Evolutionary conservation across 2,888 invertebrate species (phyloP), one percentile per base, ranked within the genome.

Genomic region (Salpingus planirostris): DNA sequence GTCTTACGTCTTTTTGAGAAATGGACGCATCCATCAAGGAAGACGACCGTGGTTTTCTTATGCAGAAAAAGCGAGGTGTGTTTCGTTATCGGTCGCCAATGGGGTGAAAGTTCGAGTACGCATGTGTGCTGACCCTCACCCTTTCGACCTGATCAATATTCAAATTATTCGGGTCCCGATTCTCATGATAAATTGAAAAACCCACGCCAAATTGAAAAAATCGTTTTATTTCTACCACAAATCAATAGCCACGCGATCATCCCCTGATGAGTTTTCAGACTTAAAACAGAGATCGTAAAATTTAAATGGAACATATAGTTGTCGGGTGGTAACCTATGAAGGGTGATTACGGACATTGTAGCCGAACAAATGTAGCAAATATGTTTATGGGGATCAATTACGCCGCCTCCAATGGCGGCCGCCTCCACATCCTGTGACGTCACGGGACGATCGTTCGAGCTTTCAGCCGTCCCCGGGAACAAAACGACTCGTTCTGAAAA

Each of bases 401-500:
- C 43, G 38, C 36, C 33, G 36, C 38, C 42, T 47, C 46, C 44
- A 49, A 48, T 47, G 46, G 47, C 44, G 38, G 29, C 40, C 14
- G 25, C 31, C 29, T 35, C 38, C 14, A 27, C 31, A 38, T 36
- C 39, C 40, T 33, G 33, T 53, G 47, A 50, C 54, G 55, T 55
- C 54, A 54, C 43, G 35, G 27, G 15, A 32, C 54, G 52, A 51
- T 50, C 54, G 53, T 54, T 54, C 49, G 53, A 53, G 52, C 51
- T 42, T 38, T 34, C 40, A 30, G 32, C 35, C 34, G 35, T 26
- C 49, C 50, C 50, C 43, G 50, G 49, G 41, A 44, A 47, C 18
- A 18, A 8, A 47, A 42, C 24, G 30, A 25, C 32, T 25, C n/a
- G 8, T 18, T 18, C 18, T 18, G 23, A 32, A 42, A 34, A 35